Evolutionary conservation across 2,888 invertebrate species (phyloP), one percentile per base, ranked within the genome.

Genomic region (Hirudinaria manillensis): DNA sequence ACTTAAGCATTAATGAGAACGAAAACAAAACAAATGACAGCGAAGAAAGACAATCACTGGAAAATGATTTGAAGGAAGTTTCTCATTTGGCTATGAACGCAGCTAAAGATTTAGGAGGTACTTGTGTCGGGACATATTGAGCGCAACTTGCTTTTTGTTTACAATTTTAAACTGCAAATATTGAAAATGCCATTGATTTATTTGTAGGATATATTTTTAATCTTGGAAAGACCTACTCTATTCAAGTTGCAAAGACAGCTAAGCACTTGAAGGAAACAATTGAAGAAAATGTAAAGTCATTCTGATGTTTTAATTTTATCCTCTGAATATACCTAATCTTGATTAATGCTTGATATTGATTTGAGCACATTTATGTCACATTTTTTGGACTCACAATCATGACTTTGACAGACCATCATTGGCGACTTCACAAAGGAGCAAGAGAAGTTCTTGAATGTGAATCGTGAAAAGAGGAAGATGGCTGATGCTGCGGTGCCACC

Each of bases 391-490:
- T 61, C 29, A 24, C 21, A 27, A 29, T 24, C 6, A 21, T 56
- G 24, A 19, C n/a, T 61, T 61, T 61, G 73, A 6, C 75, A 93
- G 96, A 94, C 93, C 86, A 91, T 99, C 86, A 88, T 99, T 82
- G 94, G 94, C 74, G 97, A 98, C 83, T 93, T 99, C 87, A 94
- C 94, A 86, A 93, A 93, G 84, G 97, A 98, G 85, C 96, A 98
- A 86, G 94, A 95, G 81, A 93, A 94, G 71, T 98, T 98, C 87
- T 90, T 94, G 82, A 93, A 93, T 84, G 91, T 91, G 75, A 93
- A 95, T 87, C 89, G 89, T 76, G 89, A 89, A 79, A 90, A 89
- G 79, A 88, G 81, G 71, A 82, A 82, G 76, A 80, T 80, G 53
- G 80, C 82, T 56, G 84, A 83, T 76, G 85, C 84, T 3, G 85